Conservation (phyloP, 2,888 invertebrate genomes). For the Ischnus inquisitorius region DNA sequence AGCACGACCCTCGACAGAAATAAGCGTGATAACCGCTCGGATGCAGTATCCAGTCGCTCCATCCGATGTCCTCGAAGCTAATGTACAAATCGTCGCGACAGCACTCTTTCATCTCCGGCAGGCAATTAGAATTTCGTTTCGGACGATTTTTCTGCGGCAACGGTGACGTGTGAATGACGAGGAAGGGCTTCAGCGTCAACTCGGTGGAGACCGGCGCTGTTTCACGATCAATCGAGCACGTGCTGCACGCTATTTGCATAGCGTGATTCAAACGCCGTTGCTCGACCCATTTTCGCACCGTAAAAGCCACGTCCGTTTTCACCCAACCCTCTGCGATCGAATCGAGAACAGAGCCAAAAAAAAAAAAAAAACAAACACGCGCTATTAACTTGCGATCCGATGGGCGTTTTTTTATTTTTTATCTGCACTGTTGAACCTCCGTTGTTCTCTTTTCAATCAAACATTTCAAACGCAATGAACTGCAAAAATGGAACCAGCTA, state of each 20-base stretch:
- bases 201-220: conserved; percentile 90
- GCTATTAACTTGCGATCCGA: conserved; percentile 17
- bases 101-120: conserved; percentile 90
- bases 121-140: conserved; percentile 90
- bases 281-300: conserved; percentile 92
- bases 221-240: conserved; percentile 89
- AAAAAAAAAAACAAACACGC: conserved; percentile 13
- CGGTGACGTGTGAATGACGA: conserved; percentile 92
- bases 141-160: conserved; percentile 89
- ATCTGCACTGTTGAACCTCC: background rate
- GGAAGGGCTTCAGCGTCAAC: conserved; percentile 91
- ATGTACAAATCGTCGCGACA: conserved; percentile 94
- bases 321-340: conserved; percentile 91
- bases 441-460: background rate
- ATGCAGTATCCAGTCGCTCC: conserved; percentile 95
- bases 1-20: conserved; percentile 94
- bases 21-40: conserved; percentile 95
- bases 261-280: conserved; percentile 90
- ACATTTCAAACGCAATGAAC: background rate
- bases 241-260: conserved; percentile 92
- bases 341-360: conserved; percentile 47
- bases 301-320: conserved; percentile 92
- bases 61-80: conserved; percentile 94
- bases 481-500: background rate
- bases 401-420: conserved; percentile 14